A percentile compares a stretch with the other conserved stretches of the same genome.
Conservation (phyloP, 2,888 invertebrate genomes). For the Papilio demoleus region DNA sequence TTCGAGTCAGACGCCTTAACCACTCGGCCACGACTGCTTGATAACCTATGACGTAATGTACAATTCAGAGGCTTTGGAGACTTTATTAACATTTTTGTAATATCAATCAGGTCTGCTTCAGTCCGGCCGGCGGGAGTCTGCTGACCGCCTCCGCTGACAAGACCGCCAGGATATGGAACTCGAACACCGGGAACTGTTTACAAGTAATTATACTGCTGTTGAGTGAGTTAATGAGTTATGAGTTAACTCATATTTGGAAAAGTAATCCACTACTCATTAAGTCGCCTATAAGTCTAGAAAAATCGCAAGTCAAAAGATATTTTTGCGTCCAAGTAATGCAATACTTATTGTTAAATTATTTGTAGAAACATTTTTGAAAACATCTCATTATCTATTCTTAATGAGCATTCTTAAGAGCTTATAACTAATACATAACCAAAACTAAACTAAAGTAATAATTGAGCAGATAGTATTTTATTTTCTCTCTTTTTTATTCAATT, state of each 20-base stretch:
- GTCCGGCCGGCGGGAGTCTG: constrained; percentile 89
- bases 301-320: no score
- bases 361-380: no score
- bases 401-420: no score
- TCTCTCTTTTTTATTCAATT: no score
- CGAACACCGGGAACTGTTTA: constrained; percentile 85
- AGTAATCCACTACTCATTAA: not conserved
- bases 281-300: not conserved
- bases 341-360: no score
- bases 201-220: constrained; percentile 76
- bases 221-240: no score
- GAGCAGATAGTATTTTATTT: no score
- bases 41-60: not conserved
- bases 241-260: not conserved
- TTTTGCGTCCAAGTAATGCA: no score
- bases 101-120: constrained; percentile 87
- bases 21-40: constrained; percentile 87
- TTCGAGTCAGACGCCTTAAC: constrained; percentile 90
- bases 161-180: constrained; percentile 89
- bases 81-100: not conserved
- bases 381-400: no score
- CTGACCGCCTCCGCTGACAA: constrained; percentile 91
- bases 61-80: not conserved
- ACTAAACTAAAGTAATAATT: no score
- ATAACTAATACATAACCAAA: no score